Conservation (phyloP, 2,797 vertebrate species). For the Gymnoscopelus microlampas region DNA sequence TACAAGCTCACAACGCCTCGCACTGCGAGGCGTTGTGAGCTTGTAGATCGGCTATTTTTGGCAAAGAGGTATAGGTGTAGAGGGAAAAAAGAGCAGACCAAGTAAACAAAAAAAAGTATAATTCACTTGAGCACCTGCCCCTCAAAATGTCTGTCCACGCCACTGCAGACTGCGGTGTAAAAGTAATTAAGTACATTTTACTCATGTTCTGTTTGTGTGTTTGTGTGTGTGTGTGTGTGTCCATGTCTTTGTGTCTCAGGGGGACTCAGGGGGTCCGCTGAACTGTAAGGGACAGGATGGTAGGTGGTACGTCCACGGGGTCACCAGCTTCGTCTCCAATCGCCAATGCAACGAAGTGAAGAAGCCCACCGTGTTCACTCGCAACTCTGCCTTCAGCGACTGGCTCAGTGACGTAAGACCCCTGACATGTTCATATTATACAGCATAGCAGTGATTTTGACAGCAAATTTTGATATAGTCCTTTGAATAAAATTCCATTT, state of each 20-base stretch:
- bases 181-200: too few species aligned
- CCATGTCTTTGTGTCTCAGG: constrained; percentile 47
- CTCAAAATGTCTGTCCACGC: too few species aligned
- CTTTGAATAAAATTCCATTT: too few species aligned
- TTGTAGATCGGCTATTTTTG: too few species aligned
- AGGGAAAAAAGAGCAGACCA: too few species aligned
- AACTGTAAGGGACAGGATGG: constrained; percentile 72
- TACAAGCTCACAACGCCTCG: too few species aligned
- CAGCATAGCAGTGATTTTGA: background rate
- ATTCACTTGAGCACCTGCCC: too few species aligned
- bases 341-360: constrained; percentile 69
- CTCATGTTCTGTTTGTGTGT: background rate
- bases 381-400: constrained; percentile 68
- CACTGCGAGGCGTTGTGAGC: too few species aligned
- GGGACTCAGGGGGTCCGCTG: constrained; percentile 76
- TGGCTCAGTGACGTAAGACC: constrained; percentile 70
- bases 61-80: too few species aligned
- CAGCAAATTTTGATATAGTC: too few species aligned
- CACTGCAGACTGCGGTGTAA: too few species aligned
- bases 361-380: constrained; percentile 78
- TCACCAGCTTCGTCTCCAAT: constrained; percentile 77
- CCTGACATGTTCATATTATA: background rate
- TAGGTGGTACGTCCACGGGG: constrained; percentile 73
- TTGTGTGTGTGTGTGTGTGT: background rate
- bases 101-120: too few species aligned